Evolutionary conservation across 1,140 invertebrate genomes (phyloP).

Genomic region (Delia radicum): DNA sequence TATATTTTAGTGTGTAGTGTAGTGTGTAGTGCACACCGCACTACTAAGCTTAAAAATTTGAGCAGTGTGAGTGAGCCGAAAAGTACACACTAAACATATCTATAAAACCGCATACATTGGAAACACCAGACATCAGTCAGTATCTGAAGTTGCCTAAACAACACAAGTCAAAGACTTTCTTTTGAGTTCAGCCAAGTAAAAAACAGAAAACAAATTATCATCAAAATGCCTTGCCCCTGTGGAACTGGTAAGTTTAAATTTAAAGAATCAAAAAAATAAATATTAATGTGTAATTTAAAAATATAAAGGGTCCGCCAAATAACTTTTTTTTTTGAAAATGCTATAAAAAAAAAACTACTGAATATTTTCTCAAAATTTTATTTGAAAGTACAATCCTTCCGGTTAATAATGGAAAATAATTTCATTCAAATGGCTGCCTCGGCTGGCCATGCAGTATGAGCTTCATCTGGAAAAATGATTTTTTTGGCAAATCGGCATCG

Average conservation of each 20-base stretch:
- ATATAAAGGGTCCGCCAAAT: no score
- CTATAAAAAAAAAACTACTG: no score
- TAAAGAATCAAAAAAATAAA: not conserved
- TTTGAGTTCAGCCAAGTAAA: not conserved
- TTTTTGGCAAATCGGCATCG: no score
- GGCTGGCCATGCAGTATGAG: no score
- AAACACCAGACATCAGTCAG: not conserved
- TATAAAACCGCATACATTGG: conserved; percentile 25
- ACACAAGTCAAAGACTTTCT: not conserved
- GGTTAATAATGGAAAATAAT: no score
- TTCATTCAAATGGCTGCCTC: no score
- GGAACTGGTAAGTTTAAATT: conserved; percentile 27
- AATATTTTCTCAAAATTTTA: no score
- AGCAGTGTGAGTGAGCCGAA: conserved; percentile 40
- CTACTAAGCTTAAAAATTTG: conserved; percentile 9
- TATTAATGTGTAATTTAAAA: not conserved
- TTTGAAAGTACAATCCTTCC: no score
- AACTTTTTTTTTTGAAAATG: no score
- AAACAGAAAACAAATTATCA: conserved; percentile 7
- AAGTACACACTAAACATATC: conserved; percentile 55
- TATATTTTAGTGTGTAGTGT: not conserved
- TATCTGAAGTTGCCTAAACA: not conserved
- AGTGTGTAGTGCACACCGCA: not conserved
- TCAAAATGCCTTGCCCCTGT: conserved; percentile 31
- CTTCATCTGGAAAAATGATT: no score